Conservation (phyloP, 2,888 invertebrate species). For the Deilephila porcellus region DNA sequence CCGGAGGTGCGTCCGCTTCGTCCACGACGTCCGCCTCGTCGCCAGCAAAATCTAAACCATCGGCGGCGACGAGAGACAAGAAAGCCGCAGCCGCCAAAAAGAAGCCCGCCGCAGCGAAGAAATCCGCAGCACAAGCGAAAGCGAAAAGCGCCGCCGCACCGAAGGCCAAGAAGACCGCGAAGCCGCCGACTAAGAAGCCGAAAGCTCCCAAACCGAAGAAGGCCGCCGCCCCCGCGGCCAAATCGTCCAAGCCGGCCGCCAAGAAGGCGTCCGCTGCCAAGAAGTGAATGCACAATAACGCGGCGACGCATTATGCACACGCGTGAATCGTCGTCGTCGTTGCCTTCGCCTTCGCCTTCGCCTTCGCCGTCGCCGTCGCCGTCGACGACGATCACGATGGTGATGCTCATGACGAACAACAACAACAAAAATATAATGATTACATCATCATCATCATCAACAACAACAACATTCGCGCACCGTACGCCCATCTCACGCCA, state of each 20-base stretch:
- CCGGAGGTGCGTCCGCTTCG: slow-evolving; percentile 29
- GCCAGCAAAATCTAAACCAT: slow-evolving; percentile 40
- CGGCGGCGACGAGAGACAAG: slow-evolving; percentile 44
- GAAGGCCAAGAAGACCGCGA: slow-evolving; percentile 48
- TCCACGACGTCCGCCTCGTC: slow-evolving; percentile 37
- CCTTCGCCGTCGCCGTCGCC: neutral
- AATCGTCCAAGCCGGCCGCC: slow-evolving; percentile 47
- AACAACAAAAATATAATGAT: too few species aligned
- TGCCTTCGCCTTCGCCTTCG: neutral
- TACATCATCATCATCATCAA: too few species aligned
- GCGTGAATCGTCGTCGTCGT: neutral
- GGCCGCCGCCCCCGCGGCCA: slow-evolving; percentile 40
- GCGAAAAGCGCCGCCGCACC: slow-evolving; percentile 50
- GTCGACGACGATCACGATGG: neutral
- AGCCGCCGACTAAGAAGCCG: slow-evolving; percentile 64
- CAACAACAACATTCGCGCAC: too few species aligned
- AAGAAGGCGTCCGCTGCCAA: slow-evolving; percentile 45
- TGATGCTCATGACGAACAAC: neutral
- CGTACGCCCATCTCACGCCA: slow-evolving; percentile 4
- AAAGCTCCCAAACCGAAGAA: slow-evolving; percentile 68
- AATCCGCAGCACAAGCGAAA: slow-evolving; percentile 43
- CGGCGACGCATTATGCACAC: neutral
- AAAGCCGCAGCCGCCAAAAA: slow-evolving; percentile 52
- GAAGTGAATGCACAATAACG: slow-evolving; percentile 37
- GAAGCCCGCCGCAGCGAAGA: slow-evolving; percentile 49